A percentile compares a stretch with the other conserved stretches of the same genome.
phyloP scores from a whole-genome alignment of 2,113 vertebrate species.

The Gopherus evgoodei region DNA sequence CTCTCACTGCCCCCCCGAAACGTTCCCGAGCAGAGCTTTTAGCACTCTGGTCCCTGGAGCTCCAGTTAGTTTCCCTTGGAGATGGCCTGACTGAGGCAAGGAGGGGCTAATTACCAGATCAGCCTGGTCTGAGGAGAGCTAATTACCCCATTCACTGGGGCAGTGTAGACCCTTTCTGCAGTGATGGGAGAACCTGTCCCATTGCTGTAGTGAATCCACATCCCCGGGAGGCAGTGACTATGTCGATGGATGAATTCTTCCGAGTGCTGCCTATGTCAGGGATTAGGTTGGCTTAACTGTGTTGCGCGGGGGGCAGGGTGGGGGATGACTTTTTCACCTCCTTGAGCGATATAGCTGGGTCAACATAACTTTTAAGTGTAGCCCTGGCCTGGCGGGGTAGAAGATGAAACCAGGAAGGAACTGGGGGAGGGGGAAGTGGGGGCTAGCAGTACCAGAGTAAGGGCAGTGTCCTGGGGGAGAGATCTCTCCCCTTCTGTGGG shows the following conservation, averaged over 20 bases:
- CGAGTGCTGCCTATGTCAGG: too few species aligned
- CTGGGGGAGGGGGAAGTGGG: neutral
- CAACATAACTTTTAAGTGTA: neutral
- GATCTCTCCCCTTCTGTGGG: neutral
- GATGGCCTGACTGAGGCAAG: too few species aligned
- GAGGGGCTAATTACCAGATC: neutral
- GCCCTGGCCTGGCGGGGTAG: neutral
- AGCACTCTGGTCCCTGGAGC: neutral
- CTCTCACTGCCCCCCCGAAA: neutral
- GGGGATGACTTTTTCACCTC: too few species aligned
- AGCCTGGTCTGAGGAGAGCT: neutral
- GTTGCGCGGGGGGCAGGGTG: too few species aligned
- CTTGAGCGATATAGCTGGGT: neutral
- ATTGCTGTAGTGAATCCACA: too few species aligned
- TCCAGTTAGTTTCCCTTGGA: too few species aligned
- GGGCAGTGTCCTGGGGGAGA: too few species aligned
- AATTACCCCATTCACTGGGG: neutral
- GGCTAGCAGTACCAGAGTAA: neutral
- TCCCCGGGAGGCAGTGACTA: too few species aligned
- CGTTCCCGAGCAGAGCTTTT: neutral
- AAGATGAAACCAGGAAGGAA: neutral
- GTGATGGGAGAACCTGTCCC: neutral
- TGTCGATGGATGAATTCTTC: too few species aligned
- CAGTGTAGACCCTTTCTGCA: neutral
- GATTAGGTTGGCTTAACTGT: neutral